Conservation (phyloP, 2,797 vertebrate genomes). For the Sebastes diaconus region DNA sequence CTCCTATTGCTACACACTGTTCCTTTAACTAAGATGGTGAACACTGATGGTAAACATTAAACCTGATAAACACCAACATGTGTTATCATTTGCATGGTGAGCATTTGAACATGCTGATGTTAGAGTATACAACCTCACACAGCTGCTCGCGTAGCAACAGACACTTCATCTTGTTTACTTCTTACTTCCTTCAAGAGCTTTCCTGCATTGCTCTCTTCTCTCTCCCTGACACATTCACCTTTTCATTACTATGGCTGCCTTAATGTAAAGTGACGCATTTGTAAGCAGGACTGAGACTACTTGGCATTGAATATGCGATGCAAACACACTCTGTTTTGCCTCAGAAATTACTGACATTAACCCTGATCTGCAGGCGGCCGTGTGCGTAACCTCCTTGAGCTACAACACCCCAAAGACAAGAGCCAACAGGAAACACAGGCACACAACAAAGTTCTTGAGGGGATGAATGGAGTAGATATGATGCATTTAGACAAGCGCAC, state of each 20-base stretch:
- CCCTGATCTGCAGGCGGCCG: constrained; percentile 11
- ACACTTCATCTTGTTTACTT: background rate
- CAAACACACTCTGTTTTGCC: constrained; percentile 20
- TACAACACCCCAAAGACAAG: constrained; percentile 46
- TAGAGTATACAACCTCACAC: background rate
- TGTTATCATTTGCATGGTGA: background rate
- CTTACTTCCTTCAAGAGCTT: background rate
- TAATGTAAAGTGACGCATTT: constrained; percentile 9
- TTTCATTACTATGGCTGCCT: background rate
- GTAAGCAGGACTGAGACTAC: background rate
- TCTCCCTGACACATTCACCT: background rate
- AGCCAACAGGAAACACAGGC: constrained; percentile 22
- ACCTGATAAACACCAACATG: background rate
- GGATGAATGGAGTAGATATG: constrained; percentile 54
- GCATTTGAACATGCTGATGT: background rate
- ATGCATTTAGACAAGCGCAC: constrained; percentile 64
- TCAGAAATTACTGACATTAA: constrained; percentile 50
- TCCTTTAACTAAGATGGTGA: background rate
- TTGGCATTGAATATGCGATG: constrained; percentile 11
- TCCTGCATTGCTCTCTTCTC: background rate
- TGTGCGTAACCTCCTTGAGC: constrained; percentile 47
- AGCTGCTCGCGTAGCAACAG: background rate
- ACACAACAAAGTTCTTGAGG: constrained; percentile 43
- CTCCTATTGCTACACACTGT: background rate
- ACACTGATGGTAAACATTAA: background rate